Percentiles rank a stretch among this genome's conserved stretches.
Evolutionary conservation across 37 sponge, comb jelly and placozoan genomes (phyloP).

Genomic region (Mnemiopsis leidyi): DNA sequence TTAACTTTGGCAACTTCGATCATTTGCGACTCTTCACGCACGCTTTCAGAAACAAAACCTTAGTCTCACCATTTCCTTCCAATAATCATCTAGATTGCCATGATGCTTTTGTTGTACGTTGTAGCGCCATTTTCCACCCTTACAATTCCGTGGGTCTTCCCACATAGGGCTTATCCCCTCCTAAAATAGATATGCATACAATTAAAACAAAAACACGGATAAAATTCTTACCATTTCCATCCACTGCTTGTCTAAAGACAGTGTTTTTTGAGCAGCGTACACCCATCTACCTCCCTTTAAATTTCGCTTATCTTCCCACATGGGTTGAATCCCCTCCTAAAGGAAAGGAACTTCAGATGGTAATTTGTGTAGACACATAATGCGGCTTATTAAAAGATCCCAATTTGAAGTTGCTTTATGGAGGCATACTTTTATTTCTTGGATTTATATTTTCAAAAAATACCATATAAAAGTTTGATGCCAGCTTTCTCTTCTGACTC

Average conservation of each 20-base stretch:
- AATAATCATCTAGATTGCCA: slow-evolving; percentile 55
- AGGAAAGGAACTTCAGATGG: background rate
- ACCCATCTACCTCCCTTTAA: slow-evolving; percentile 64
- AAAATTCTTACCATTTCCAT: slow-evolving; percentile 62
- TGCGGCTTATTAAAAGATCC: no score
- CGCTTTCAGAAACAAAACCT: background rate
- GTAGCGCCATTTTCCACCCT: slow-evolving; percentile 65
- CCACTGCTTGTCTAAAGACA: slow-evolving; percentile 57
- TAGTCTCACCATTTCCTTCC: slow-evolving; percentile 62
- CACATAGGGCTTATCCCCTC: slow-evolving; percentile 65
- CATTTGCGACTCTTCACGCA: background rate
- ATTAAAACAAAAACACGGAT: background rate
- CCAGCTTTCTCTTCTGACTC: no score
- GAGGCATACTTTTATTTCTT: no score
- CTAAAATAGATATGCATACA: slow-evolving; percentile 26
- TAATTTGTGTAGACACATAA: no score
- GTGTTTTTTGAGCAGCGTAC: slow-evolving; percentile 43
- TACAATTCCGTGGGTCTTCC: slow-evolving; percentile 58
- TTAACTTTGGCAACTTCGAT: no score
- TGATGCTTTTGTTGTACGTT: slow-evolving; percentile 61
- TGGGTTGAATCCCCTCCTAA: slow-evolving; percentile 67
- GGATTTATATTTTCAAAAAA: no score
- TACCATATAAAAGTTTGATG: no score
- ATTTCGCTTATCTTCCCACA: slow-evolving; percentile 63
- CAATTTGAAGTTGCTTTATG: no score